Base-by-base conservation (phyloP, 2,113 vertebrate species). In the Chroicocephalus ridibundus region DNA sequence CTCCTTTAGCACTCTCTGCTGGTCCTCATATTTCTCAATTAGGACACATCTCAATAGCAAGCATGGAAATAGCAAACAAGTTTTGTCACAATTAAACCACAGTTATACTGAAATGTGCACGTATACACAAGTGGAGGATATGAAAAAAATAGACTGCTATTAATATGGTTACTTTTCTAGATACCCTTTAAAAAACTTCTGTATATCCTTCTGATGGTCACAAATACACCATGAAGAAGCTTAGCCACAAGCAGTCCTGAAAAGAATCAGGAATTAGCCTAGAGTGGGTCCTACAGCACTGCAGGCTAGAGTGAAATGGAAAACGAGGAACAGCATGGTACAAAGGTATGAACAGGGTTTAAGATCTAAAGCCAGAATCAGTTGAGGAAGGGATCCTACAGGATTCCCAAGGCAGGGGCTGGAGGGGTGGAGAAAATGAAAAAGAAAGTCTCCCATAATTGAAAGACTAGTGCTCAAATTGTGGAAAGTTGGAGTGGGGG, bases 341-440 rank as follows among this genome's bases (percentile, higher is more conserved):
- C 32, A 62, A 42, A 8, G 4, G 2, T 54, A 40, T 5, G 9
- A 55, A 60, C 4, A 58, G 18, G 5, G 40, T 31, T 86, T 76
- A 79, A 78, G 55, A 66, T 22, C 26, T 36, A 47, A 89, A 93
- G 24, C 11, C 38, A 65, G 52, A 79, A 72, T 69, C 38, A 64
- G 22, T 7, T 44, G 22, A 66, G 38, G 34, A 89, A 81, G 25
- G 55, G 21, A 58, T 79, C 27, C 57, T 70, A 27, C 3, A 60
- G 38, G 32, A 68, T 52, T 42, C 46, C 85, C 22, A 71, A 25
- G 54, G 16, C 3, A 14, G 7, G 2, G 8, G 9, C 2, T 8
- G 10, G 10, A 11, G 7, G 5, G 20, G 4, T 10, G 11, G 8
- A 15, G 10, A 4, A 18, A 13, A 9, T 1, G 17, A 24, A 13